Conservation (phyloP, 2,797 vertebrate species). For the Syndactyla subalaris region DNA sequence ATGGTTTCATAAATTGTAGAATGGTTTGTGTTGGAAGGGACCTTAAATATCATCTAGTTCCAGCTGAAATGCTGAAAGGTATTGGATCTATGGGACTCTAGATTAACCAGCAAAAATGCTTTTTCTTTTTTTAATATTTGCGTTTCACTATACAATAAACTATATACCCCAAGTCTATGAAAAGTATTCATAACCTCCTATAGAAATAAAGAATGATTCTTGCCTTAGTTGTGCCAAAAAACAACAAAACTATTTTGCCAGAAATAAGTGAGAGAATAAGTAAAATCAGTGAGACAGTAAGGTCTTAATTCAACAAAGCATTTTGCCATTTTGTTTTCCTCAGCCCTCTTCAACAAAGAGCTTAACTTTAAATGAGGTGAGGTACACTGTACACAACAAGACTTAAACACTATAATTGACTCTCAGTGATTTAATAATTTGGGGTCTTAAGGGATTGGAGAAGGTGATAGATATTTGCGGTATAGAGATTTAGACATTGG, state of each 20-base stretch:
- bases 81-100: background rate
- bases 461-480: background rate
- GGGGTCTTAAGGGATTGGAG: background rate
- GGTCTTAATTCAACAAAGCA: background rate
- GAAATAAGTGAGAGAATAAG: background rate
- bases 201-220: background rate
- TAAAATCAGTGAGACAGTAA: background rate
- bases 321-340: background rate
- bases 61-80: background rate
- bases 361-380: background rate
- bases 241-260: background rate
- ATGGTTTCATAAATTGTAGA: background rate
- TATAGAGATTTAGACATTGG: background rate
- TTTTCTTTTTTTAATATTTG: background rate
- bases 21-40: background rate
- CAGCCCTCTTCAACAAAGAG: background rate
- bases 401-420: background rate
- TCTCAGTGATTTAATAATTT: background rate
- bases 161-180: background rate
- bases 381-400: background rate
- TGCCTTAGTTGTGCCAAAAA: background rate
- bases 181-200: background rate
- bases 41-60: background rate
- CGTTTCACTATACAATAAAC: background rate
- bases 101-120: background rate